phyloP scores from a whole-genome alignment of 2,888 invertebrate genomes.

The Liposcelis brunnea region DNA sequence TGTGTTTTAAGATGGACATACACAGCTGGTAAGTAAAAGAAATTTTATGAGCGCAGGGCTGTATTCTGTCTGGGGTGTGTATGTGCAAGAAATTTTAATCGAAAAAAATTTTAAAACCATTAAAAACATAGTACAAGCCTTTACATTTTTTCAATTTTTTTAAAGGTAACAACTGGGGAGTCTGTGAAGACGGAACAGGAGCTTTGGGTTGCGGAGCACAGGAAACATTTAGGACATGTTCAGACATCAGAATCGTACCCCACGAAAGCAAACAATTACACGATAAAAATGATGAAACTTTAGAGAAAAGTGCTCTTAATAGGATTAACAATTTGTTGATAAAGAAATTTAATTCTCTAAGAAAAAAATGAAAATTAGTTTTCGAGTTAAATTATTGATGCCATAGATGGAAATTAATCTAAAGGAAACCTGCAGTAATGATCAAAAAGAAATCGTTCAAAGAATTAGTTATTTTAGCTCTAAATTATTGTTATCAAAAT shows the following conservation, averaged over 20 bases:
- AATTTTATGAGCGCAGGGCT: no score
- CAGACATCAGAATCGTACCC: constrained; percentile 26
- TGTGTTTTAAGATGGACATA: constrained; percentile 27
- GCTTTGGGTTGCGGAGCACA: constrained; percentile 32
- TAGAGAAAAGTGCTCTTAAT: no score
- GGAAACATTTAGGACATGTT: constrained; percentile 33
- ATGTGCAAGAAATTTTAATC: no score
- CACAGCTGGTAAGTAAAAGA: constrained; percentile 20
- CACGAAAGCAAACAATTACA: background rate
- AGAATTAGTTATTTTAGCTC: no score
- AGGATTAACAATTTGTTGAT: background rate
- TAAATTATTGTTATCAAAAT: no score
- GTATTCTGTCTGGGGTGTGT: no score
- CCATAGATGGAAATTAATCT: no score
- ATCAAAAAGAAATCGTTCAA: no score
- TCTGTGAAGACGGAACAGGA: constrained; percentile 25
- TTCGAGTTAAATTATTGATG: background rate
- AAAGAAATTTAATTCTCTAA: background rate
- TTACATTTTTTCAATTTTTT: constrained; percentile 9
- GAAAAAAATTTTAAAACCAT: no score
- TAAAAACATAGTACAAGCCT: no score
- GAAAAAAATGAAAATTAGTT: background rate
- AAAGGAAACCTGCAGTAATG: no score
- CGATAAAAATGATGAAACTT: no score
- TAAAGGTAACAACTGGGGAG: constrained; percentile 32